Evolutionary conservation across 2,797 vertebrate species (phyloP).

Genomic region (Myoxocephalus aenaeus): DNA sequence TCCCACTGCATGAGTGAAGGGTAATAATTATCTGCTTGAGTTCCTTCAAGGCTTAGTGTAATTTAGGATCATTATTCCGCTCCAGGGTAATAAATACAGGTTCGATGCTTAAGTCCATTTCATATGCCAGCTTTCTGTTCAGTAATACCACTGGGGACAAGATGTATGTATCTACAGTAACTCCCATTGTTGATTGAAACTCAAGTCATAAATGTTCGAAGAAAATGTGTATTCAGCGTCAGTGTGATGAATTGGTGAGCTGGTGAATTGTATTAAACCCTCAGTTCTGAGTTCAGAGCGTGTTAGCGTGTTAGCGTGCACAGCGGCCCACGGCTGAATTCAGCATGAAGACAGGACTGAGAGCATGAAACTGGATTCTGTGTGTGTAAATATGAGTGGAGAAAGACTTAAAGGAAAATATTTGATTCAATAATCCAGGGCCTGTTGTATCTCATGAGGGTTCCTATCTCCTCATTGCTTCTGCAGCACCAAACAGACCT

Average conservation of each 20-base stretch:
- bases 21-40: conserved; percentile 79
- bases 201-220: background rate
- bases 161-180: conserved; percentile 13
- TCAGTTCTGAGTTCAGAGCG: conserved; percentile 24
- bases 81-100: conserved; percentile 69
- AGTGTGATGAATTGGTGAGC: conserved; percentile 15
- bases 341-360: conserved; percentile 17
- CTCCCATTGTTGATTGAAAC: conserved; percentile 27
- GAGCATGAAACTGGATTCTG: conserved; percentile 11
- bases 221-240: background rate
- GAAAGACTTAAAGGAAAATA: conserved; percentile 7
- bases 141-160: conserved; percentile 43
- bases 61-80: conserved; percentile 70
- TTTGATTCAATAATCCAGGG: conserved; percentile 53
- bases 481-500: conserved; percentile 6
- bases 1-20: conserved; percentile 63
- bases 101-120: conserved; percentile 63
- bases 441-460: conserved; percentile 36
- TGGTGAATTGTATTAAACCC: conserved; percentile 35
- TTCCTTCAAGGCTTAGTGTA: conserved; percentile 70
- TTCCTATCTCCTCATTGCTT: conserved; percentile 13
- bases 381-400: background rate
- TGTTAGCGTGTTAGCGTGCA: conserved; percentile 3
- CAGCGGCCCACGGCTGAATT: conserved; percentile 31
- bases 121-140: conserved; percentile 54